Evolutionary conservation across 2,888 invertebrate species (phyloP).

Genomic region (Kuschelorhynchus macadamiae): DNA sequence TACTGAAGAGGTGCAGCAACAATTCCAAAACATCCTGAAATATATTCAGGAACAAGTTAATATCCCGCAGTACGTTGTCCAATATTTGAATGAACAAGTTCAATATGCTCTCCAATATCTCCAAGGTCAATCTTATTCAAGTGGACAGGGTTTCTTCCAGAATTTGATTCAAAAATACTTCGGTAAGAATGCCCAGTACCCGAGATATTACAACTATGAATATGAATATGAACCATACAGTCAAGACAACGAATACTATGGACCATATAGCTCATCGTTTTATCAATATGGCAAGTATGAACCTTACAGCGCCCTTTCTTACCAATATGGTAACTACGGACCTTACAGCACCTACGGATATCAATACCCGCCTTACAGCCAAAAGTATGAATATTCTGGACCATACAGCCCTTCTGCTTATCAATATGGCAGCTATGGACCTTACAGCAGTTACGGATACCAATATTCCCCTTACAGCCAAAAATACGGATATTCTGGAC

Average conservation of each 20-base stretch:
- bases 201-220: constrained; percentile 2
- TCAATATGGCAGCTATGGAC: constrained; percentile 5
- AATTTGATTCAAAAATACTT: constrained; percentile 8
- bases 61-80: not conserved
- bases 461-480: not conserved
- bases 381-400: not conserved
- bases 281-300: constrained; percentile 12
- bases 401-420: not conserved
- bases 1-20: not conserved
- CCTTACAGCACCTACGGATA: constrained; percentile 1
- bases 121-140: constrained; percentile 14
- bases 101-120: not conserved
- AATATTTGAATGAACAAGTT: not conserved
- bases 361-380: constrained; percentile 13
- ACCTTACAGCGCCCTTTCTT: no score
- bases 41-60: not conserved
- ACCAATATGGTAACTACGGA: not conserved
- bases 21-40: not conserved
- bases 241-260: constrained; percentile 6
- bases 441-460: no score
- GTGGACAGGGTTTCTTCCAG: not conserved
- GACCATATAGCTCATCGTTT: constrained; percentile 3
- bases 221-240: constrained; percentile 17
- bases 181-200: not conserved
- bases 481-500: constrained; percentile 1